phyloP scores from a whole-genome alignment of 2,888 invertebrate species.

The Vannuccia rotundouncinata region DNA sequence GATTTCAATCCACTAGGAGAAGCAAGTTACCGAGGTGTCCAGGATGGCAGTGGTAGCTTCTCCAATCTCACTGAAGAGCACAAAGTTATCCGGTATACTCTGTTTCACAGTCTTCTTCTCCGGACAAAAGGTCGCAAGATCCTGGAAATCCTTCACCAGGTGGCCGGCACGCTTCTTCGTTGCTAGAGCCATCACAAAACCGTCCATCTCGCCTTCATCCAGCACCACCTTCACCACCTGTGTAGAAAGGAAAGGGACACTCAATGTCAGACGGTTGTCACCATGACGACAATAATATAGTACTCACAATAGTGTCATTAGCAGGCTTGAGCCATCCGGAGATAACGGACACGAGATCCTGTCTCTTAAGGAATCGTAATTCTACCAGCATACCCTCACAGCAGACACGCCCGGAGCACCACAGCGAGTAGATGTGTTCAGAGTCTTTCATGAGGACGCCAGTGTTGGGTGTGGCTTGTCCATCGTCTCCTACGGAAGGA shows the following conservation, averaged over 20 bases:
- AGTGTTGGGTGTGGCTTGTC: conserved; percentile 28
- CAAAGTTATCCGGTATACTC: conserved; percentile 66
- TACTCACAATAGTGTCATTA: conserved; percentile 69
- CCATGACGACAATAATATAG: background rate
- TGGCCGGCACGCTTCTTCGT: conserved; percentile 18
- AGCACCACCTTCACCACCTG: conserved; percentile 73
- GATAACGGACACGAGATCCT: conserved; percentile 82
- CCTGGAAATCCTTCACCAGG: conserved; percentile 41
- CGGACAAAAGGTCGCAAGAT: conserved; percentile 37
- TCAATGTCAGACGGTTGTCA: background rate
- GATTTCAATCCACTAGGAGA: too few relatives aligned
- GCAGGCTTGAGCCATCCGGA: conserved; percentile 75
- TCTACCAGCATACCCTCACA: conserved; percentile 95
- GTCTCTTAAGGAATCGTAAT: conserved; percentile 81
- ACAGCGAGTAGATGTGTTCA: conserved; percentile 84
- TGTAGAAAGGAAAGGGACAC: conserved; percentile 41
- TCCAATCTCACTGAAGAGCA: conserved; percentile 73
- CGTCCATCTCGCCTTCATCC: conserved; percentile 72
- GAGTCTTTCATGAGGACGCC: conserved; percentile 77
- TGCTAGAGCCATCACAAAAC: conserved; percentile 83
- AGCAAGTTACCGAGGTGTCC: conserved; percentile 64
- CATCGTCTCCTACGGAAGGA: conserved; percentile 41
- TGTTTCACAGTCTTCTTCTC: conserved; percentile 59
- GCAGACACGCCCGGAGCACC: conserved; percentile 89
- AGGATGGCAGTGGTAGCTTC: conserved; percentile 77